phyloP scores from a whole-genome alignment of 1,140 invertebrate genomes.

The Platyura marginata region DNA sequence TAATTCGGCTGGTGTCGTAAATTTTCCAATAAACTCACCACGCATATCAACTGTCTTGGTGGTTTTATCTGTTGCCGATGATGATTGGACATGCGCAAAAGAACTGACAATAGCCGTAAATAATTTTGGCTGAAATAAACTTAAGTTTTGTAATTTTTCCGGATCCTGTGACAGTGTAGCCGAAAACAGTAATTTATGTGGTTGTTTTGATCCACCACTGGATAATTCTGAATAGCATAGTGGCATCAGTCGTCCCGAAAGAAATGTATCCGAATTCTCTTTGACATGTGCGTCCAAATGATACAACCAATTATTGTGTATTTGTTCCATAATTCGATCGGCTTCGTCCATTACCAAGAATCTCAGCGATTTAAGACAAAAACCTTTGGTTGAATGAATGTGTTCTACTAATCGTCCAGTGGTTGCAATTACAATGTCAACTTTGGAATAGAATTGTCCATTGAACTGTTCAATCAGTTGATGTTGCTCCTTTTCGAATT shows the following conservation, averaged over 20 bases:
- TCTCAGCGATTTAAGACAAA: conserved; percentile 55
- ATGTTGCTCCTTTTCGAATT: conserved; percentile 57
- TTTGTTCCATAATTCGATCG: conserved; percentile 78
- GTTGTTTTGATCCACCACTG: conserved; percentile 13
- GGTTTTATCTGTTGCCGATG: conserved; percentile 16
- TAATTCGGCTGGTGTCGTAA: conserved; percentile 66
- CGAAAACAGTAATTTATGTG: conserved; percentile 89
- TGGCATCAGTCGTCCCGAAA: conserved; percentile 14
- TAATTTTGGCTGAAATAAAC: conserved; percentile 78
- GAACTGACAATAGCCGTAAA: conserved; percentile 57
- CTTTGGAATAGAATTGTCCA: conserved; percentile 28
- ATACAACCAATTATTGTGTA: conserved; percentile 77
- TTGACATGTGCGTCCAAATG: conserved; percentile 42
- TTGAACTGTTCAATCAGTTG: conserved; percentile 49
- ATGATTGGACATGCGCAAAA: no score
- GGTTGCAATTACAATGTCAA: conserved; percentile 85
- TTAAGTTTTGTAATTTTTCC: conserved; percentile 73
- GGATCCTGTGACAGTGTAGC: conserved; percentile 92
- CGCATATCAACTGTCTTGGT: conserved; percentile 19
- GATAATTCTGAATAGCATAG: conserved; percentile 16
- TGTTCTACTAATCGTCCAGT: conserved; percentile 87
- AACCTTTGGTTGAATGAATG: conserved; percentile 70
- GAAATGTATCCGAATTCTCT: conserved; percentile 12
- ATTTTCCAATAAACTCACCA: conserved; percentile 49
- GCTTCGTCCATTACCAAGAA: conserved; percentile 93